Percentiles rank a stretch among this genome's conserved stretches.
Conservation (phyloP, 2,888 invertebrate species). For the Spodoptera exigua region DNA sequence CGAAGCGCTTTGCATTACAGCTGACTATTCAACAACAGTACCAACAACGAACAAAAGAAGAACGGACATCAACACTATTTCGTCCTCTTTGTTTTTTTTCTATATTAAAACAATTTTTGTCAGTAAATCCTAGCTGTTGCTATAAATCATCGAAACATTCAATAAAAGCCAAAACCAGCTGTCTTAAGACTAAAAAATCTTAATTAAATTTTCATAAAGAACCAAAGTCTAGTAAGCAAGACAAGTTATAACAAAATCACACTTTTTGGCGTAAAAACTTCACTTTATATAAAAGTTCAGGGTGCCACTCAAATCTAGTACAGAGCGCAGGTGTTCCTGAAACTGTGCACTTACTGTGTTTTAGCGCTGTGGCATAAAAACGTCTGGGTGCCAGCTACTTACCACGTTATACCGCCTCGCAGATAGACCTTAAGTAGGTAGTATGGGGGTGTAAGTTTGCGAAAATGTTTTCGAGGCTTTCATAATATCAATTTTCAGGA, state of each 20-base stretch:
- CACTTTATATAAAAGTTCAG: conserved; percentile 5
- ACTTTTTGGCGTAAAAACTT: background rate
- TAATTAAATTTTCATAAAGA: no score
- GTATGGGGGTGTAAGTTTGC: conserved; percentile 15
- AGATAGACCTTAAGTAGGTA: conserved; percentile 26
- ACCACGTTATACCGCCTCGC: conserved; percentile 36
- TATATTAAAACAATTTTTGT: no score
- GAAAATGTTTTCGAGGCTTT: conserved; percentile 20
- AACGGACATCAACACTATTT: no score
- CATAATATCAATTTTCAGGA: conserved; percentile 13
- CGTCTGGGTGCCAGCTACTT: conserved; percentile 37
- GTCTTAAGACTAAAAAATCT: no score
- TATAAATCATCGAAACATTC: no score
- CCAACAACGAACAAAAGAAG: no score
- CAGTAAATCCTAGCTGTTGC: no score
- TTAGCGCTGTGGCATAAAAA: conserved; percentile 42
- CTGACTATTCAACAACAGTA: no score
- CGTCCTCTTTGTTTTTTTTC: no score
- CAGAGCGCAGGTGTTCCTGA: conserved; percentile 50
- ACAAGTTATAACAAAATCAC: conserved; percentile 21
- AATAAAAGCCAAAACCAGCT: no score
- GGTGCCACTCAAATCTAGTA: conserved; percentile 23
- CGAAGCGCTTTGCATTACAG: no score
- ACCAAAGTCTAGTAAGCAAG: no score
- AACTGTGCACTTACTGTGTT: conserved; percentile 47